Evolutionary conservation across 64 coral and sea anemone genomes (phyloP), one percentile per base, ranked within the genome.

Genomic region (Pocillopora verrucosa): DNA sequence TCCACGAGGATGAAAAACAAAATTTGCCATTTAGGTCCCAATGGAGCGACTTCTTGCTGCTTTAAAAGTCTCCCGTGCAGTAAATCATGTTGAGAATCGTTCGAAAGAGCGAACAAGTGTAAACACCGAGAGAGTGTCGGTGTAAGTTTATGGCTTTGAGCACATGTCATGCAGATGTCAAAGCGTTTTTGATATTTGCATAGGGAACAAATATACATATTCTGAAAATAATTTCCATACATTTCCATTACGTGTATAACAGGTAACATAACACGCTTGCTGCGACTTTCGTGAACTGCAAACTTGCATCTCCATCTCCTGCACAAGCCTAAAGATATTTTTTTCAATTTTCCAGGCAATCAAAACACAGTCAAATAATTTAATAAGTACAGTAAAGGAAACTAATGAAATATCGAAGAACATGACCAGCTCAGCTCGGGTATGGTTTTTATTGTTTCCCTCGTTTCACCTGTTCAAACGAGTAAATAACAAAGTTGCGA

Each of bases 81-180:
- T 61, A 34, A 24, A 80, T 36, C 78, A 80, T 17, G 36, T 80
- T 35, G 61, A 80, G 24, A 79, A n/a, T 10, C 56, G 24, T 80
- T 80, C 78, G 60, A 59, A 58, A 34, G 59, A 35, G 59, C 58
- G 64, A 84, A 70, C n/a, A 11, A 51, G n/a, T 11, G 10, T 57
- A 70, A 56, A 11, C 34, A 36, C 62, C 22, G 41, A 51, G 41
- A 4, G 41, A 84, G 4, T 24, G 22, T 36, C 26, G 63, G 9
- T 84, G 63, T n/a, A 51, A 11, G 56, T 30, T 70, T 84, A 20
- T n/a, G 38, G 67, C 20, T 24, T 70, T 56, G 20, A 70, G 36
- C 82, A 84, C 82, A 84, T 70, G 82, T 45, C 82, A 65, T 41
- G 25, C 34, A 67, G 80, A 51, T 62, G 62, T 83, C 61, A 83